These are phyloP conservation scores for Agrenia bidenticulata DNA, from an alignment of 2,888 invertebrate species.

Conservation along the genomic window DNA sequence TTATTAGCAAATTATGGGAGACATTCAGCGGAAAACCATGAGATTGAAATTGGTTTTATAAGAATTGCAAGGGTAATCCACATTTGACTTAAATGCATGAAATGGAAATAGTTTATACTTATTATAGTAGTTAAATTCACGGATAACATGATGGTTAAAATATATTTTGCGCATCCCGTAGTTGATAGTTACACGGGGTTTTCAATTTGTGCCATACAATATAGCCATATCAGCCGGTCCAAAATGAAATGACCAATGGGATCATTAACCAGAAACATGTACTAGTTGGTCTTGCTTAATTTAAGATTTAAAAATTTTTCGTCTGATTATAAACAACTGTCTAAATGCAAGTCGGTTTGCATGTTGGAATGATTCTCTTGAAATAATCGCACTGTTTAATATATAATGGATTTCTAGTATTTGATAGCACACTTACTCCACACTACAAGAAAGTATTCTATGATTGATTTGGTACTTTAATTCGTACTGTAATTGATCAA, in stretches of 20 bases:
- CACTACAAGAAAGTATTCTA: no score
- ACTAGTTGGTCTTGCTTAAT: background rate
- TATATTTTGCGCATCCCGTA: conserved; percentile 1
- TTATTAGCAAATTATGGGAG: no score
- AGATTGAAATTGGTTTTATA: conserved; percentile 2
- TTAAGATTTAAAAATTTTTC: background rate
- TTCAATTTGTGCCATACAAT: conserved; percentile 52
- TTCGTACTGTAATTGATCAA: no score
- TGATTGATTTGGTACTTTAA: no score
- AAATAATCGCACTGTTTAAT: no score
- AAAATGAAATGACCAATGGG: conserved; percentile 44
- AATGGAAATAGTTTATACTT: conserved; percentile 1
- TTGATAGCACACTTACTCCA: no score
- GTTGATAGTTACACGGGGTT: conserved; percentile 1
- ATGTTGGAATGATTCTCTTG: no score
- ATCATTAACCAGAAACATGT: conserved; percentile 22
- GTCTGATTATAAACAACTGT: no score
- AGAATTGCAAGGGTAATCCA: no score
- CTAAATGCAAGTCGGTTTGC: no score
- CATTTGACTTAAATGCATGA: background rate
- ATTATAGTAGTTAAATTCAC: background rate
- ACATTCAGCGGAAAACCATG: no score
- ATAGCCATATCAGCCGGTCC: conserved; percentile 52
- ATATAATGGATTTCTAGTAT: no score
- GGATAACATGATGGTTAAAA: conserved; percentile 4